phyloP scores from a whole-genome alignment of 2,797 vertebrate genomes.

The Syndactyla subalaris region DNA sequence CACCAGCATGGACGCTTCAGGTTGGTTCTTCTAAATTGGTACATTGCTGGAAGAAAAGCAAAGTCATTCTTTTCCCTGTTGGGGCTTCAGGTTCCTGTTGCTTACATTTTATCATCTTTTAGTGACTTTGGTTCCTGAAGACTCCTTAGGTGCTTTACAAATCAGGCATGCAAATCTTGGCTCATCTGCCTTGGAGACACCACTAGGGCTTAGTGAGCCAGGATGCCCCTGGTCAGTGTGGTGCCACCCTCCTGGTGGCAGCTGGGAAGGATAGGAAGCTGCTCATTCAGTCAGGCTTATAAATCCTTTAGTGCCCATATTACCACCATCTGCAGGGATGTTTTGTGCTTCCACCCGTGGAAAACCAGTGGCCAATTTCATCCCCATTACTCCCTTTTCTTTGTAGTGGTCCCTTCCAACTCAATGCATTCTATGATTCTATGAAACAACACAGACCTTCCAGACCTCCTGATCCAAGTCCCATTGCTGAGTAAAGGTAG shows the following conservation, averaged over 20 bases:
- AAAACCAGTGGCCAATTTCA: neutral
- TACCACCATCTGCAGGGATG: neutral
- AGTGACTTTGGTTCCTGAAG: slow-evolving; percentile 17
- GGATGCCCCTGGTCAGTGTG: rapidly evolving
- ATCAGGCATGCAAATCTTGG: neutral
- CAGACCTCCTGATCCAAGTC: neutral
- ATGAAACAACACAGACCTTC: neutral
- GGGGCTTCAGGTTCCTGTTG: neutral
- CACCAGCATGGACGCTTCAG: neutral
- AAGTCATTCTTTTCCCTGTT: neutral
- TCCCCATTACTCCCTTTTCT: neutral
- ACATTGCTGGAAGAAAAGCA: slow-evolving; percentile 6
- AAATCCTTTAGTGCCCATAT: neutral
- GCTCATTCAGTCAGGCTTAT: neutral
- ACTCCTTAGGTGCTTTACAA: neutral
- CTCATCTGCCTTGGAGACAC: neutral
- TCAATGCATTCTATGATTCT: neutral
- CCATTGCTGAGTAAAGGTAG: neutral
- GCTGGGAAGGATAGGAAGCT: neutral
- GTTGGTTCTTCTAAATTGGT: neutral
- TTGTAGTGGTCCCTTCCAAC: neutral
- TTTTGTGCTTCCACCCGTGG: neutral
- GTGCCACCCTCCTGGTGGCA: neutral
- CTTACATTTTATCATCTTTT: neutral
- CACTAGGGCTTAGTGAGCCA: neutral